Base-by-base conservation (phyloP, 2,113 vertebrate species). In the Myanophis thanlyinensis region DNA sequence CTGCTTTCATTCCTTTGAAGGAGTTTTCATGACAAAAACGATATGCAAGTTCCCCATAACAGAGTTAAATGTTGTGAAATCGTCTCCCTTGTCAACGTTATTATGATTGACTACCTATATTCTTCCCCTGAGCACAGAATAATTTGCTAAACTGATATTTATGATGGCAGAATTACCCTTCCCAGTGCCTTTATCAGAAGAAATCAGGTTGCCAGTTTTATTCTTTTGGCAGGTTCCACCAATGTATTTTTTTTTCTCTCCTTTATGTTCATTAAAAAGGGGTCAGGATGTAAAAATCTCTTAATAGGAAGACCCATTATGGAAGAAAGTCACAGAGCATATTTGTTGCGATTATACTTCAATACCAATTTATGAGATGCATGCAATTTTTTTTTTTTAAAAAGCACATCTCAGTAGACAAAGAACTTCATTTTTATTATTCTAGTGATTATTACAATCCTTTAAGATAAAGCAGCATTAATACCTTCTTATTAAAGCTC, bases 11-110 rank as follows among this genome's bases (percentile, higher is more conserved):
- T 47, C 44, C 47, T 87, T 51, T 48, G 46, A 85, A 85, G 44
- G 73, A 9, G 47, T 47, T 35, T 67, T 30, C 56, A 67, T 13
- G 49, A 25, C 27, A 46, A 51, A 94, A 8, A 62, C 13, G 93
- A 92, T 84, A 30, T 62, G 54, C 87, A 94, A 90, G 92, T 93
- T 95, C 89, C 88, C 53, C 9, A 91, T 87, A 93, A 88, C 94
- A 93, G 93, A 90, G 89, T 87, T 92, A 95, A 96, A 93, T 92
- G 47, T 93, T 91, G 27, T 54, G 87, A 89, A 94, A 95, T 89
- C 90, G 93, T 94, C 91, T 93, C 1, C 56, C 91, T 88, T 67
- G 35, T 73, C 59, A 87, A 53, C 47, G 48, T 0, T 91, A 94
- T 93, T 46, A 25, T 4, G 59, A 85, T 46, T 87, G 59, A 92